Evolutionary conservation across 2,797 vertebrate genomes (phyloP).

Genomic region (Pogoniulus pusillus): DNA sequence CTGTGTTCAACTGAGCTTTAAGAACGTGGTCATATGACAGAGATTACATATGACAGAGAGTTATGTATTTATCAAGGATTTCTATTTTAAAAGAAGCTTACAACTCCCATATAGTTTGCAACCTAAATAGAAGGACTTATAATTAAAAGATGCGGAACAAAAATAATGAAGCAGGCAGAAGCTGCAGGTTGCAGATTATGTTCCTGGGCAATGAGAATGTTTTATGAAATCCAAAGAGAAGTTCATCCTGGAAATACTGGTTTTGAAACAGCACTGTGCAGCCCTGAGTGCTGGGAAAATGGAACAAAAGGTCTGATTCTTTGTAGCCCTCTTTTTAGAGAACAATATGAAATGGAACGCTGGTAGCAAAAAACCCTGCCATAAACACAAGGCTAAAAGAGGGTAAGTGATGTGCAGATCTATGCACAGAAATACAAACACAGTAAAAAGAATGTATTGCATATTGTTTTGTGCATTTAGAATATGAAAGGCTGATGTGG

Average conservation of each 20-base stretch:
- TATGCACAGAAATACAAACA: background rate
- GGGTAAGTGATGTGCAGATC: background rate
- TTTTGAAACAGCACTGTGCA: background rate
- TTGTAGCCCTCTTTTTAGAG: background rate
- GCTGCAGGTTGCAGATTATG: background rate
- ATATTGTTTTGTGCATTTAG: background rate
- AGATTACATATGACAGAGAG: conserved; percentile 57
- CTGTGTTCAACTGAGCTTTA: conserved; percentile 26
- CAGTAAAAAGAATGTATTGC: background rate
- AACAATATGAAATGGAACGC: background rate
- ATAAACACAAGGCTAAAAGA: background rate
- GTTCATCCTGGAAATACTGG: background rate
- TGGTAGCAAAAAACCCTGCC: background rate
- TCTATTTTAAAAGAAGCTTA: conserved; percentile 57
- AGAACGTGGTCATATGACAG: conserved; percentile 21
- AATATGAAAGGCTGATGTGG: background rate
- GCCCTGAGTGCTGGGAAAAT: background rate
- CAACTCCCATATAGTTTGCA: background rate
- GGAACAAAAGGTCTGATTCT: background rate
- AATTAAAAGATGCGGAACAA: background rate
- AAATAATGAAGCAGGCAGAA: background rate
- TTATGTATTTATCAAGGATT: conserved; percentile 58
- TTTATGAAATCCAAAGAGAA: background rate
- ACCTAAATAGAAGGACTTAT: conserved; percentile 31
- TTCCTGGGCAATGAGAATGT: background rate